These are phyloP conservation scores for Rhinoderma darwinii DNA, from an alignment of 2,113 vertebrate genomes.

Conservation along the genomic window DNA sequence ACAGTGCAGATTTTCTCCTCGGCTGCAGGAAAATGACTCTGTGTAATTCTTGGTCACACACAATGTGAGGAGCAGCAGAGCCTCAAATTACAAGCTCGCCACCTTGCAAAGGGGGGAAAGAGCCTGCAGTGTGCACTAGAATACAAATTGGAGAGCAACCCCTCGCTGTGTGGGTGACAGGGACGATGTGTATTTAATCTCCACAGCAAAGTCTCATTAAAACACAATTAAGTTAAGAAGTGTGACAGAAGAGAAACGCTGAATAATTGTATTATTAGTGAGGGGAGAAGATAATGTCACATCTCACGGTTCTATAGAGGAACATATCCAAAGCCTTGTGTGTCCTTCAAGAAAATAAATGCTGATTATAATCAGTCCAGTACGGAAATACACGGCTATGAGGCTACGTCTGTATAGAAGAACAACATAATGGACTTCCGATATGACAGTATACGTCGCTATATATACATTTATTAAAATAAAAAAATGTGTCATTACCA, in stretches of 20 bases:
- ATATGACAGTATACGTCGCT: too few relatives aligned
- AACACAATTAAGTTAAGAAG: conserved; percentile 50
- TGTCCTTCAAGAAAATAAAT: conserved; percentile 13
- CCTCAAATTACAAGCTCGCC: conserved; percentile 54
- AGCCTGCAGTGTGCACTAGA: conserved; percentile 5
- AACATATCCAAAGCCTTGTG: neutral
- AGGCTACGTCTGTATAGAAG: neutral
- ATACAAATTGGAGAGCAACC: conserved; percentile 22
- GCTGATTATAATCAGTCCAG: neutral
- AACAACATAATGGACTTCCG: neutral
- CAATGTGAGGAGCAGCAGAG: conserved; percentile 52
- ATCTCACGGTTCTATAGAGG: conserved; percentile 14
- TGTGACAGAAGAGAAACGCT: conserved; percentile 27
- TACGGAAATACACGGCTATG: too few relatives aligned
- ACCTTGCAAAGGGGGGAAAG: conserved; percentile 30
- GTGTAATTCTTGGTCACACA: conserved; percentile 59
- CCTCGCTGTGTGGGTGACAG: conserved; percentile 36
- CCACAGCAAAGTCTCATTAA: conserved; percentile 53
- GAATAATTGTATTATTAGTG: conserved; percentile 49
- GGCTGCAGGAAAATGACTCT: conserved; percentile 54
- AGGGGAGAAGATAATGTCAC: conserved; percentile 36
- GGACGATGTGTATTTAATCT: conserved; percentile 50
- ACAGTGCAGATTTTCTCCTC: conserved; percentile 49
- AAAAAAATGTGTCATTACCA: too few relatives aligned
- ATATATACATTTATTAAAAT: too few relatives aligned